Conservation (phyloP, 2,113 vertebrate genomes). For the Ciconia maguari region DNA sequence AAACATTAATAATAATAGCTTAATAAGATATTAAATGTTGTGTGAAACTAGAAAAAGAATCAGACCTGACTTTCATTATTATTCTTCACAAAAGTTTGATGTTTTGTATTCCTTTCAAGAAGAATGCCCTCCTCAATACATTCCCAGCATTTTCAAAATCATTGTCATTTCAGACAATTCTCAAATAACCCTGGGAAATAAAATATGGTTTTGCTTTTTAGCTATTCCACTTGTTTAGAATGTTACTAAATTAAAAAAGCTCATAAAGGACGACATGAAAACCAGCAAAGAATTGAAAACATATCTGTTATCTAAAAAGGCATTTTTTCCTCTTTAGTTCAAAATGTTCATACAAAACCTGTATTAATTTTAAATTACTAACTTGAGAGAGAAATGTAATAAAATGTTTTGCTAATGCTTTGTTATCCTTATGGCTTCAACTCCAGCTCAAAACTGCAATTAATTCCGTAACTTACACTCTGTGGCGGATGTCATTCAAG, state of each 20-base stretch:
- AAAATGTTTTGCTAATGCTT: conserved; percentile 47
- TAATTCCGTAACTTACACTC: conserved; percentile 65
- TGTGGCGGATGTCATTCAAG: conserved; percentile 72
- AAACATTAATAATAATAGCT: neutral
- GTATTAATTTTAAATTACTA: conserved; percentile 51
- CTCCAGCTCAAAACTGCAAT: conserved; percentile 64
- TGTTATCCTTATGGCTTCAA: conserved; percentile 57
- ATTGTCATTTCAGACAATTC: conserved; percentile 41
- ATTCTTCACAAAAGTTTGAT: neutral
- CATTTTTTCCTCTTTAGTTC: neutral
- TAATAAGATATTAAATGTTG: neutral
- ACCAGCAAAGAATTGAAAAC: neutral
- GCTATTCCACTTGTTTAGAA: conserved; percentile 20
- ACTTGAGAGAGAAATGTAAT: conserved; percentile 41
- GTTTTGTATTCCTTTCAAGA: neutral
- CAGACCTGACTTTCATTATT: neutral
- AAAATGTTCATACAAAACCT: neutral
- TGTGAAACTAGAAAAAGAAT: neutral
- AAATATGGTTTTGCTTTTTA: neutral
- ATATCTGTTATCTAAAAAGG: conserved; percentile 14
- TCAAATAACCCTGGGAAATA: conserved; percentile 37
- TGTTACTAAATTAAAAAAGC: conserved; percentile 7
- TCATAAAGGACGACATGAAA: conserved; percentile 1
- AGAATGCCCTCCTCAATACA: neutral
- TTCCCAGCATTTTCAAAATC: neutral